phyloP scores from a whole-genome alignment of 2,888 invertebrate genomes.

The Tortricodes alternella region DNA sequence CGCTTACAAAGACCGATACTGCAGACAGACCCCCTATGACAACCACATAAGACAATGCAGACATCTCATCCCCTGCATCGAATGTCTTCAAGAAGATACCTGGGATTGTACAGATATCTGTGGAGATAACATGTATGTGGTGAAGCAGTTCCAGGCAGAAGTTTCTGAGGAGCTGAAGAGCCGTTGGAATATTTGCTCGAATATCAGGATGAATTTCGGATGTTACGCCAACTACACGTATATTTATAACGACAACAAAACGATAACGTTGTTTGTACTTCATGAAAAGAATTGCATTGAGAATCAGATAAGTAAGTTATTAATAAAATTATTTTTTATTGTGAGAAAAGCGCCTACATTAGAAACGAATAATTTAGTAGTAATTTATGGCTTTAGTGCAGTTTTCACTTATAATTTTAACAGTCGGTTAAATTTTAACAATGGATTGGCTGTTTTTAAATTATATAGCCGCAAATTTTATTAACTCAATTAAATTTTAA shows the following conservation, averaged over 20 bases:
- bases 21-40: neutral
- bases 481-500: no score
- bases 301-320: conserved; percentile 23
- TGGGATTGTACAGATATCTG: neutral
- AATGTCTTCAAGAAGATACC: neutral
- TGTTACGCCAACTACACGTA: conserved; percentile 20
- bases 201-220: conserved; percentile 4
- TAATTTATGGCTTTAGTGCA: no score
- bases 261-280: conserved; percentile 5
- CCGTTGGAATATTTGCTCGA: neutral
- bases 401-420: no score
- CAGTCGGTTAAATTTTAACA: no score
- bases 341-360: neutral
- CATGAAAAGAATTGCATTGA: conserved; percentile 1
- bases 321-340: no score
- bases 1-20: neutral
- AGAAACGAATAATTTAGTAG: neutral
- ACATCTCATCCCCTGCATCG: conserved; percentile 5
- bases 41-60: conserved; percentile 12
- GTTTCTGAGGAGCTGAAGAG: neutral
- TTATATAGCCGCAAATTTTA: no score
- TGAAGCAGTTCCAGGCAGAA: neutral
- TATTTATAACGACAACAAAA: conserved; percentile 5
- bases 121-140: neutral
- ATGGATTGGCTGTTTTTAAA: no score